phyloP scores from a whole-genome alignment of 2,797 vertebrate species.

The Pelobates cultripes region DNA sequence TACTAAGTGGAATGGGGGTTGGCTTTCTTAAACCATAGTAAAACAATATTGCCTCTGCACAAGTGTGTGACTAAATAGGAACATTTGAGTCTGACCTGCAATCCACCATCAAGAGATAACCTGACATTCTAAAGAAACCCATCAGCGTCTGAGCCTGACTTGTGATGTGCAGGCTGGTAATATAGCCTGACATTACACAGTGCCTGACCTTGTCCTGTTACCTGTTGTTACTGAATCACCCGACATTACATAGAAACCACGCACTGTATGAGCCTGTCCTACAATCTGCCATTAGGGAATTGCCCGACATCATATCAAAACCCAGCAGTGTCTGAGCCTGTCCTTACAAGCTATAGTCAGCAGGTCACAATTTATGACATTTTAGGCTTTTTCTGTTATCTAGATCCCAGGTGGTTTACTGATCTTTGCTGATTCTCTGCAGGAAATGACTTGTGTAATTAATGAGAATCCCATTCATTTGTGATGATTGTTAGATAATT shows the following conservation, averaged over 20 bases:
- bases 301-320: neutral
- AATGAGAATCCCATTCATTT: constrained; percentile 53
- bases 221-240: too few species aligned
- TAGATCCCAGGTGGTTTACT: constrained; percentile 39
- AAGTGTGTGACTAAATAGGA: too few species aligned
- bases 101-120: too few species aligned
- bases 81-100: too few species aligned
- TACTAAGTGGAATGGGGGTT: too few species aligned
- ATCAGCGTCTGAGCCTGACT: neutral
- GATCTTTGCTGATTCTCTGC: constrained; percentile 26
- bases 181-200: neutral
- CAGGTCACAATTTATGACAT: constrained; percentile 3
- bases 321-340: neutral
- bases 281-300: too few species aligned
- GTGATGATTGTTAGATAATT: constrained; percentile 56
- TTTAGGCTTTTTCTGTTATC: neutral
- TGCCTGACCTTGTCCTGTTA: neutral
- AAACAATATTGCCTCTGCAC: too few species aligned
- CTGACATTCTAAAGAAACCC: neutral
- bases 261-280: too few species aligned
- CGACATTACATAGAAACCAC: too few species aligned
- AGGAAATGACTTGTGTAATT: constrained; percentile 50
- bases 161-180: too few species aligned
- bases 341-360: neutral
- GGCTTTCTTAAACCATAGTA: too few species aligned